Evolutionary conservation across 2,797 vertebrate genomes (phyloP).

Genomic region (Coendou prehensilis): DNA sequence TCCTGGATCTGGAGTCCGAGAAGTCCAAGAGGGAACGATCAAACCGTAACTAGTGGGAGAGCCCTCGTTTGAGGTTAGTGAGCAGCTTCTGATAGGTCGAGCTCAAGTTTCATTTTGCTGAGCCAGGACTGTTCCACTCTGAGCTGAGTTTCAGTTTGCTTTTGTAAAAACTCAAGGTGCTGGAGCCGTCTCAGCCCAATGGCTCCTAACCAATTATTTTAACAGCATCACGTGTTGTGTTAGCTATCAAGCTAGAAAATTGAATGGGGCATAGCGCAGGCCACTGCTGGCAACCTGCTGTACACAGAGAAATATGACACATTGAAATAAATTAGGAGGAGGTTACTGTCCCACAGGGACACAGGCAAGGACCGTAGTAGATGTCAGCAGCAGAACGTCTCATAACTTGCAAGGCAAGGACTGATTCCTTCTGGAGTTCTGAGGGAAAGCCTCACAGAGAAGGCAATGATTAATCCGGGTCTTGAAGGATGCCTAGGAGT

Average conservation of each 20-base stretch:
- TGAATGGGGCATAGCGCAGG: not conserved
- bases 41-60: not conserved
- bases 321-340: not conserved
- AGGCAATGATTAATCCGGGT: not conserved
- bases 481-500: slow-evolving; percentile 17
- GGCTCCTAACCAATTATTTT: not conserved
- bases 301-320: not conserved
- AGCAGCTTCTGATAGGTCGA: not conserved
- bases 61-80: too few species aligned
- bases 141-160: not conserved
- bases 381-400: not conserved
- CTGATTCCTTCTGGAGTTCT: not conserved
- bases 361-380: not conserved
- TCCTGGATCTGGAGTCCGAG: not conserved
- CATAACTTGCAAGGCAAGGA: not conserved
- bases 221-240: not conserved
- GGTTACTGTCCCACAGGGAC: not conserved
- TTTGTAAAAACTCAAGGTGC: too few species aligned
- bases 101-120: not conserved
- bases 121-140: not conserved
- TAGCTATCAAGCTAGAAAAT: not conserved
- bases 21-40: not conserved
- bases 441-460: not conserved
- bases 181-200: not conserved
- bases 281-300: too few species aligned